Percentiles rank a stretch among this genome's conserved stretches.
Conservation (phyloP, 2,797 vertebrate species). For the Platyrinchus mystaceus region DNA sequence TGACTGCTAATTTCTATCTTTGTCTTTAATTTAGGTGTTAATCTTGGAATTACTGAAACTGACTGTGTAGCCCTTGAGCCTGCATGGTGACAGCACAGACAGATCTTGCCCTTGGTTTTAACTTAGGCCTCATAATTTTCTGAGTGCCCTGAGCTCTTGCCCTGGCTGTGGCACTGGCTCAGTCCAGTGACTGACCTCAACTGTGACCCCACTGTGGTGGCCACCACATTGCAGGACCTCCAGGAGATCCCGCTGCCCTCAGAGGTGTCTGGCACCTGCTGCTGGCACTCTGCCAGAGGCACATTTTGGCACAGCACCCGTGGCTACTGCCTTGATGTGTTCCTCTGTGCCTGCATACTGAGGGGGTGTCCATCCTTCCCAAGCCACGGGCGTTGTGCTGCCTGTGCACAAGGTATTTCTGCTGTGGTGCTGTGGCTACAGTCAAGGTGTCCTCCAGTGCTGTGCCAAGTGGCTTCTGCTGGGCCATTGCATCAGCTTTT, state of each 20-base stretch:
- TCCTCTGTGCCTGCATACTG: accelerated
- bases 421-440: neutral
- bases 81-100: neutral
- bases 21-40: neutral
- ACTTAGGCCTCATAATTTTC: neutral
- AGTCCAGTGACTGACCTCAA: neutral
- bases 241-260: neutral
- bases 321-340: accelerated
- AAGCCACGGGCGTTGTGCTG: neutral
- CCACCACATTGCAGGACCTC: accelerated
- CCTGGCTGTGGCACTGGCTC: neutral
- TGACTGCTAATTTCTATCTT: neutral
- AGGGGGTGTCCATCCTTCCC: neutral
- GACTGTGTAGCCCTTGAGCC: neutral
- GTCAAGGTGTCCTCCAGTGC: neutral
- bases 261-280: neutral
- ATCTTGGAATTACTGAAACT: neutral
- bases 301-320: neutral
- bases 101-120: neutral
- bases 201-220: accelerated
- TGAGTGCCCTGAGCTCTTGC: accelerated
- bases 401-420: neutral
- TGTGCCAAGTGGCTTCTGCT: neutral
- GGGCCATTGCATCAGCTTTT: neutral
- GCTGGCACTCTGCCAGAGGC: neutral